Conservation (phyloP, 1,140 invertebrate species). For the Pseudomyrmex cubaensis region DNA sequence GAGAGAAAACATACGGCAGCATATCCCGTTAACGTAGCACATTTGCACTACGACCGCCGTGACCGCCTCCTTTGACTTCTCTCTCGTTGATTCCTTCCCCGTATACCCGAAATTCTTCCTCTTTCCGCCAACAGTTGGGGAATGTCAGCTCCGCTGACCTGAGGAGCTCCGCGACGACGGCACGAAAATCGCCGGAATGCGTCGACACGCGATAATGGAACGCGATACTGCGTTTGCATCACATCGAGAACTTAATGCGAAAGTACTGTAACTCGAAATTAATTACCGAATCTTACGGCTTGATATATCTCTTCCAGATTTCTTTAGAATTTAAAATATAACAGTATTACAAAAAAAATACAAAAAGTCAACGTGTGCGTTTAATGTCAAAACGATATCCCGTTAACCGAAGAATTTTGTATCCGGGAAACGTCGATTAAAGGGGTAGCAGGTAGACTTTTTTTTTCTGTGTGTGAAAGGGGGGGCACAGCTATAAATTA, state of each 20-base stretch:
- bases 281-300: background rate
- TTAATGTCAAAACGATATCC: background rate
- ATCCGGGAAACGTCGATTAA: background rate
- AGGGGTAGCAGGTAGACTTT: too few species aligned
- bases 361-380: background rate
- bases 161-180: slow-evolving; percentile 32
- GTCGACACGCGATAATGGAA: slow-evolving; percentile 61
- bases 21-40: slow-evolving; percentile 14
- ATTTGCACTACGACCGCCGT: background rate
- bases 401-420: background rate
- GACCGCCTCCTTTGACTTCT: background rate
- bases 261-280: slow-evolving; percentile 14
- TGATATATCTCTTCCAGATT: background rate
- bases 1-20: slow-evolving; percentile 45
- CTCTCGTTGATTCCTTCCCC: slow-evolving; percentile 1
- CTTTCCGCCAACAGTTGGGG: slow-evolving; percentile 5
- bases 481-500: too few species aligned
- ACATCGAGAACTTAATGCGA: background rate
- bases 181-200: slow-evolving; percentile 52
- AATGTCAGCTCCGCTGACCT: slow-evolving; percentile 24
- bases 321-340: background rate
- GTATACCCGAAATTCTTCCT: slow-evolving; percentile 51
- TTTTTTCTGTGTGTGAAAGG: too few species aligned
- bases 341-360: background rate
- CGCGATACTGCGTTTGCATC: slow-evolving; percentile 38